Conservation (phyloP, 2,113 vertebrate genomes). For the Perccottus glenii region DNA sequence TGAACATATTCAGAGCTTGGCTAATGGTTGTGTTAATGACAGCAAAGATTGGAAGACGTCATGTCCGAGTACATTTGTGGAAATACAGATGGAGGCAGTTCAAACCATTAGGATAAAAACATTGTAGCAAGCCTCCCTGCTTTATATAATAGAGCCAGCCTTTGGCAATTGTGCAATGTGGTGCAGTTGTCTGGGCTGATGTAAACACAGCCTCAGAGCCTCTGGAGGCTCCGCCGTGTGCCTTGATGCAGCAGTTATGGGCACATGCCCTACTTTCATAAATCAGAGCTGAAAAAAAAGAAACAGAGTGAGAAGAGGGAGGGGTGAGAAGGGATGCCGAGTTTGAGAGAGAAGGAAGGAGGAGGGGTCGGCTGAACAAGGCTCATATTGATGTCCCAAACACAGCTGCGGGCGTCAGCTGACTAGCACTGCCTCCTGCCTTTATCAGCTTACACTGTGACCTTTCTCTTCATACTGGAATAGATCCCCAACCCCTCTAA, state of each 20-base stretch:
- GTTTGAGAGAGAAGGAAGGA: background rate
- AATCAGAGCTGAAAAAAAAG: slow-evolving; percentile 76
- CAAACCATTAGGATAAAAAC: slow-evolving; percentile 54
- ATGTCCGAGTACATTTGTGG: slow-evolving; percentile 25
- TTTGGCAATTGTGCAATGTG: slow-evolving; percentile 75
- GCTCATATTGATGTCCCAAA: slow-evolving; percentile 81
- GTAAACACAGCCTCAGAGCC: slow-evolving; percentile 74
- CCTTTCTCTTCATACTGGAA: slow-evolving; percentile 79
- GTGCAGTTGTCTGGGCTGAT: slow-evolving; percentile 74
- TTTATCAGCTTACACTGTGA: slow-evolving; percentile 82
- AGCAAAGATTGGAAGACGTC: slow-evolving; percentile 14
- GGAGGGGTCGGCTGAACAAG: slow-evolving; percentile 67
- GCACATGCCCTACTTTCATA: slow-evolving; percentile 83
- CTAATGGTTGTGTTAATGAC: background rate
- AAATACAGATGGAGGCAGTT: slow-evolving; percentile 32
- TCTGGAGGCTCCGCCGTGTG: slow-evolving; percentile 77
- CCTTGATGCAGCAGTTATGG: slow-evolving; percentile 84
- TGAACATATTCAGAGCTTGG: background rate
- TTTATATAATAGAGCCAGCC: slow-evolving; percentile 77
- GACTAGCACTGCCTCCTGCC: slow-evolving; percentile 78
- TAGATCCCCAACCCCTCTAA: slow-evolving; percentile 41
- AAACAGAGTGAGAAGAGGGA: slow-evolving; percentile 30
- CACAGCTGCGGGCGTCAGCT: slow-evolving; percentile 83
- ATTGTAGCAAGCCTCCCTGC: slow-evolving; percentile 36
- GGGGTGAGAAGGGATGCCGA: slow-evolving; percentile 1